These are phyloP conservation scores for Oscarella lobularis DNA, from an alignment of 37 sponge, comb jelly and placozoan genomes.

Conservation along the genomic window DNA sequence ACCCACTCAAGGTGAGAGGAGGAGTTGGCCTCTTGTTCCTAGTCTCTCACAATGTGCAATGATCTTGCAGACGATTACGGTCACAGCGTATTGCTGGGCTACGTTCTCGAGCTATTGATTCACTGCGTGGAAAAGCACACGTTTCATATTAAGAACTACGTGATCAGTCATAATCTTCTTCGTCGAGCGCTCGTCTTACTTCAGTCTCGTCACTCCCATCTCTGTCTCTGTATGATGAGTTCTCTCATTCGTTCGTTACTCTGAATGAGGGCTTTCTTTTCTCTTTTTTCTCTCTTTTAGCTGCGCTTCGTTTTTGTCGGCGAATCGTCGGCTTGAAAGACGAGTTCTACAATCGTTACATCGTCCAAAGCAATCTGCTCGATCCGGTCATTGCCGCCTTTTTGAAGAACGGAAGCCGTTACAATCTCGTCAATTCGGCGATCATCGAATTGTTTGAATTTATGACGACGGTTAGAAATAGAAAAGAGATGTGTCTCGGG, in stretches of 20 bases:
- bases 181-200: slow-evolving; percentile 70
- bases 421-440: slow-evolving; percentile 95
- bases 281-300: slow-evolving; percentile 8
- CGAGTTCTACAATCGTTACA: slow-evolving; percentile 87
- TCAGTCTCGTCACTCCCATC: slow-evolving; percentile 67
- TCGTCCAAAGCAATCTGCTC: slow-evolving; percentile 70
- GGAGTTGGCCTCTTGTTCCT: too few species aligned
- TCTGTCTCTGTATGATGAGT: slow-evolving; percentile 46
- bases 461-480: slow-evolving; percentile 56
- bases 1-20: slow-evolving; percentile 70
- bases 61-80: slow-evolving; percentile 45
- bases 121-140: slow-evolving; percentile 84
- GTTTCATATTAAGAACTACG: slow-evolving; percentile 87
- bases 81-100: slow-evolving; percentile 69
- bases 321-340: slow-evolving; percentile 90
- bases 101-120: slow-evolving; percentile 84
- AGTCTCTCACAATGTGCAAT: too few species aligned
- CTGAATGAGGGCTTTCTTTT: neutral
- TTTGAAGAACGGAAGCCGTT: slow-evolving; percentile 55
- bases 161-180: slow-evolving; percentile 84
- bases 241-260: neutral
- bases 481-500: too few species aligned
- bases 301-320: slow-evolving; percentile 76
- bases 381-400: slow-evolving; percentile 64
- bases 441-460: slow-evolving; percentile 87